These are phyloP conservation scores for Arge pagana DNA, from an alignment of 2,888 invertebrate species.

Conservation along the genomic window DNA sequence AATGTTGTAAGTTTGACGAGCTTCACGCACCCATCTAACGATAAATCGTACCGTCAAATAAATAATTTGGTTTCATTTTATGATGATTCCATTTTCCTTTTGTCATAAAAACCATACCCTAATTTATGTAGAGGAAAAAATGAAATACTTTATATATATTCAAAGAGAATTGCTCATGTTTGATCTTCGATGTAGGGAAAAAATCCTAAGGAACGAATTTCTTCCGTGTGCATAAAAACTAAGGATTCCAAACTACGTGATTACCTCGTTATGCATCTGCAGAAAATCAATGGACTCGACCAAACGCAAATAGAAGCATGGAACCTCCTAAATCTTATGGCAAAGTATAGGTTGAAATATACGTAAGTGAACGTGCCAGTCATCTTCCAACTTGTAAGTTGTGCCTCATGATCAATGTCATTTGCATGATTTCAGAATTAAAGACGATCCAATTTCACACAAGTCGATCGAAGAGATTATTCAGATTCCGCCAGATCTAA, in stretches of 20 bases:
- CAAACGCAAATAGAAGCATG: slow-evolving; percentile 52
- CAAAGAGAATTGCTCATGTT: too few relatives aligned
- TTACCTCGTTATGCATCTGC: slow-evolving; percentile 69
- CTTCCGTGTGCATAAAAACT: slow-evolving; percentile 65
- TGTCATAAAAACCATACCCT: too few relatives aligned
- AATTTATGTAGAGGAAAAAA: too few relatives aligned
- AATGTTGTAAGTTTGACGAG: slow-evolving; percentile 64
- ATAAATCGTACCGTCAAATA: too few relatives aligned
- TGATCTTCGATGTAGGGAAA: slow-evolving; percentile 52
- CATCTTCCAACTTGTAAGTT: slow-evolving; percentile 6
- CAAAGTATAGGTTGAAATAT: slow-evolving; percentile 41
- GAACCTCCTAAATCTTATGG: slow-evolving; percentile 55
- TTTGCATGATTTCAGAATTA: slow-evolving; percentile 33
- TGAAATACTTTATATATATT: too few relatives aligned
- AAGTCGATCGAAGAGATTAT: slow-evolving; percentile 50
- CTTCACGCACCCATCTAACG: too few relatives aligned
- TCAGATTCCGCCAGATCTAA: slow-evolving; percentile 42
- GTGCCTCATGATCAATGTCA: too few relatives aligned
- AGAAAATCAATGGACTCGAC: slow-evolving; percentile 58
- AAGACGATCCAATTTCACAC: slow-evolving; percentile 47
- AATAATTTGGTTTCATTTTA: too few relatives aligned
- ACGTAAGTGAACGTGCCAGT: slow-evolving; percentile 36
- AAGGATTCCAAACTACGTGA: slow-evolving; percentile 66
- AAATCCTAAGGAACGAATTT: slow-evolving; percentile 64
- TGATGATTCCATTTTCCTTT: too few relatives aligned